Evolutionary conservation across 2,797 vertebrate genomes (phyloP), one percentile per base, ranked within the genome.

Genomic region (Argya squamiceps): DNA sequence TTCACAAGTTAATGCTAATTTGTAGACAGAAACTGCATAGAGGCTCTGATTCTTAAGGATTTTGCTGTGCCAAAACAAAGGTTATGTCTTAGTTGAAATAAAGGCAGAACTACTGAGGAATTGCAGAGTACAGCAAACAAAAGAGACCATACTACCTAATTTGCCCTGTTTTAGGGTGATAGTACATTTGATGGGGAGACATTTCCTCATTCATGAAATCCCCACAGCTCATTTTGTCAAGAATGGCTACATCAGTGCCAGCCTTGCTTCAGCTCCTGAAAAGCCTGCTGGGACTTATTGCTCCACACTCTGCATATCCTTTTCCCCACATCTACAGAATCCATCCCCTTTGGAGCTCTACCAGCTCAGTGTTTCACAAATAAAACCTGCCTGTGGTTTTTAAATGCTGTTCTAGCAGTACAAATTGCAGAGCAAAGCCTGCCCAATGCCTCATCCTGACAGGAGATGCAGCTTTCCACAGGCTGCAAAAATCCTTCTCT

Each of bases 401-500:
- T 62, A 91, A 88, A 41, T 7, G 6, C 2, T 39, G 30, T 18
- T 88, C 73, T 26, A 36, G 27, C 77, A 16, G 60, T 55, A 41
- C 20, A 37, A 89, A 89, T 9, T 26, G 39, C 5, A 30, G 69
- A 89, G 79, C 82, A 77, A 71, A 89, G 60, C 34, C 41, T 14
- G 34, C 32, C 41, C 76, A 47, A n/a, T 88, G 89, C 69, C 84
- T 93, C 69, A 59, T 85, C 87, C 89, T 89, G 91, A 83, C 76
- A 80, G 41, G 49, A 78, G 69, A 39, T 39, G 17, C 64, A 43
- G 52, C 62, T 50, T 68, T 77, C 43, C 32, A 22, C 18, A 2
- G 69, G 56, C 75, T 77, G 46, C 74, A 65, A 39, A 92, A 44
- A 82, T 13, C 39, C 59, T 79, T 41, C 67, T 58, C 49, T 11